Evolutionary conservation across 2,797 vertebrate genomes (phyloP).

Genomic region (Sebastes baramenuke): DNA sequence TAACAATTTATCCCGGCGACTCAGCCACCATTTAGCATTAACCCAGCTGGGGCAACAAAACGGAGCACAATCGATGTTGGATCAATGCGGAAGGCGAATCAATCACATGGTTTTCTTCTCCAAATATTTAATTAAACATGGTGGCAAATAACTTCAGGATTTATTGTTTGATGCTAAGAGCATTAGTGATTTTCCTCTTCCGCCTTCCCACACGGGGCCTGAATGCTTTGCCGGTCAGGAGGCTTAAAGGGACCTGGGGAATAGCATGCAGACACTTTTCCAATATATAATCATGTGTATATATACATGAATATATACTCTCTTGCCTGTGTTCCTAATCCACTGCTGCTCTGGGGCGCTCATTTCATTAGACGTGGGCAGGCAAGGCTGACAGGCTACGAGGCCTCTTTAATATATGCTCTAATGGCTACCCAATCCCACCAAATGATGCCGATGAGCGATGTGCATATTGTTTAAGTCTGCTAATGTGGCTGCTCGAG

Average conservation of each 20-base stretch:
- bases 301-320: slow-evolving; percentile 93
- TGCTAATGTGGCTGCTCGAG: slow-evolving; percentile 53
- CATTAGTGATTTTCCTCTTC: slow-evolving; percentile 93
- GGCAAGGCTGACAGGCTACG: slow-evolving; percentile 77
- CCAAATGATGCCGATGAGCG: slow-evolving; percentile 74
- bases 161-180: slow-evolving; percentile 94
- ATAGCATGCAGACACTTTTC: slow-evolving; percentile 90
- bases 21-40: slow-evolving; percentile 87
- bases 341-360: slow-evolving; percentile 85
- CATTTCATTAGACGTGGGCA: slow-evolving; percentile 86
- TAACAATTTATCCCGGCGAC: slow-evolving; percentile 81
- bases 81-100: slow-evolving; percentile 90
- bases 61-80: slow-evolving; percentile 85
- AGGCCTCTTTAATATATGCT: slow-evolving; percentile 80
- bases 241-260: slow-evolving; percentile 91
- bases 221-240: slow-evolving; percentile 82
- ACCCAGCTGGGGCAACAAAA: slow-evolving; percentile 87
- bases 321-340: slow-evolving; percentile 88
- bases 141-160: slow-evolving; percentile 91
- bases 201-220: slow-evolving; percentile 85
- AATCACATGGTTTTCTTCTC: slow-evolving; percentile 92
- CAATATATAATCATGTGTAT: slow-evolving; percentile 94
- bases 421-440: slow-evolving; percentile 83
- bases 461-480: slow-evolving; percentile 70
- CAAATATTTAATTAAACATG: slow-evolving; percentile 96